These are phyloP conservation scores for Pseudochaenichthys georgianus DNA, from an alignment of 2,797 vertebrate genomes.

Conservation along the genomic window DNA sequence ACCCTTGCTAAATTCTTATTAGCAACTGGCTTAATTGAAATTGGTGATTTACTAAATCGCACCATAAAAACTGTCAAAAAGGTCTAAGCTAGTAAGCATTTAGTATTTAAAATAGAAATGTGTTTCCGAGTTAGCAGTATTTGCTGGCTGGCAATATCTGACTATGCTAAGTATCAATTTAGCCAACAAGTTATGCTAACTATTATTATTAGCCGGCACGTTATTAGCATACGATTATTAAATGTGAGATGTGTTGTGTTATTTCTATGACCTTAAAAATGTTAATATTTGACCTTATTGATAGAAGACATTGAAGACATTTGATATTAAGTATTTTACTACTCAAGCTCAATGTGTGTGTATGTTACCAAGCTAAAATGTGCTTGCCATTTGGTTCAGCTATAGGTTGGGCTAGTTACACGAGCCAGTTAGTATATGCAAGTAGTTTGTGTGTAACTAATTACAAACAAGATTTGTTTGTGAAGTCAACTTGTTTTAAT, in stretches of 20 bases:
- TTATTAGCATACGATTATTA: background rate
- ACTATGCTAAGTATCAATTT: background rate
- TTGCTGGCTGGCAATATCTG: background rate
- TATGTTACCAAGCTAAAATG: background rate
- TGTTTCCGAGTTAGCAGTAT: conserved; percentile 1
- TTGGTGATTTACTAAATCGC: background rate
- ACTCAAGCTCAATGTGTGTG: background rate
- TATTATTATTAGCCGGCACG: background rate
- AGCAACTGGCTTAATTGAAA: background rate
- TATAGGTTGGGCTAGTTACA: background rate
- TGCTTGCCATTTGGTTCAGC: background rate
- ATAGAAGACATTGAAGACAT: background rate
- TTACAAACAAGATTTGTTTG: background rate
- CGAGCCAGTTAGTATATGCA: background rate
- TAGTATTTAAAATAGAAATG: background rate
- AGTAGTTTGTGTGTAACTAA: background rate
- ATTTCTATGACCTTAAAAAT: background rate
- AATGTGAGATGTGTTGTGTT: background rate
- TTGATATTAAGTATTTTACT: background rate
- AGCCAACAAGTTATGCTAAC: no score
- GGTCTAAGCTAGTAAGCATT: background rate
- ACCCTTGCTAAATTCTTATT: background rate
- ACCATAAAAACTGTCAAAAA: background rate
- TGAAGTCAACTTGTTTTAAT: background rate
- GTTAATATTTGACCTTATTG: background rate